These are phyloP conservation scores for Apteryx mantelli DNA, from an alignment of 2,113 vertebrate genomes.

Conservation along the genomic window DNA sequence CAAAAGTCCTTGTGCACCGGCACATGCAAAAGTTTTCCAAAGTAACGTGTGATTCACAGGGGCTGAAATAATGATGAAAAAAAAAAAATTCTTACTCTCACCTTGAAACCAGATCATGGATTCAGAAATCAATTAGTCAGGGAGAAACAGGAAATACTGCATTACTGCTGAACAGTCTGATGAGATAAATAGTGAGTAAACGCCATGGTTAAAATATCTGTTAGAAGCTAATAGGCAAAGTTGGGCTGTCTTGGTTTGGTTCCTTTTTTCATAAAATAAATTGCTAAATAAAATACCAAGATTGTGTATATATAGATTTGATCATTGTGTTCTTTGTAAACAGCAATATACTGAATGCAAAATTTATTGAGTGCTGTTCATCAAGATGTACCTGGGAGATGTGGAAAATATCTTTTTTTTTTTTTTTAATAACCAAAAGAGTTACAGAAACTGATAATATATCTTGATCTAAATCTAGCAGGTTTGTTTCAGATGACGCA, in stretches of 20 bases:
- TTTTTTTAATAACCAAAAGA: not conserved
- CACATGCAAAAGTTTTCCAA: not conserved
- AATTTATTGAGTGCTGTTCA: not conserved
- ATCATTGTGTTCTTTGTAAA: not conserved
- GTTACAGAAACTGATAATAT: not conserved
- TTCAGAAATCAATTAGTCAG: not conserved
- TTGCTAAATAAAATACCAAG: not conserved
- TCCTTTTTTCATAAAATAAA: not conserved
- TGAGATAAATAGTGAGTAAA: not conserved
- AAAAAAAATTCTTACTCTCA: not conserved
- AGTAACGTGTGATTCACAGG: not conserved
- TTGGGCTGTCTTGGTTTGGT: not conserved
- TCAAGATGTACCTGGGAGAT: not conserved
- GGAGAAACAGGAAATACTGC: not conserved
- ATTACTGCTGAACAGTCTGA: not conserved
- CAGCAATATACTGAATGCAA: not conserved
- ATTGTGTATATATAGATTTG: not conserved
- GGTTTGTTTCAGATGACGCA: not conserved
- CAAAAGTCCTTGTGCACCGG: not conserved
- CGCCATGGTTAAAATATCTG: not conserved
- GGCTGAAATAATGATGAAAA: fast-evolving
- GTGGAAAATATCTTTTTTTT: not conserved
- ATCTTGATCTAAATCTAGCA: not conserved
- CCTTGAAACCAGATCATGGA: not conserved
- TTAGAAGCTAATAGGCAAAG: not conserved